A percentile compares a stretch with the other conserved stretches of the same genome.
These are phyloP conservation scores for Homalodisca vitripennis DNA, from an alignment of 1,140 invertebrate genomes.

Conservation along the genomic window DNA sequence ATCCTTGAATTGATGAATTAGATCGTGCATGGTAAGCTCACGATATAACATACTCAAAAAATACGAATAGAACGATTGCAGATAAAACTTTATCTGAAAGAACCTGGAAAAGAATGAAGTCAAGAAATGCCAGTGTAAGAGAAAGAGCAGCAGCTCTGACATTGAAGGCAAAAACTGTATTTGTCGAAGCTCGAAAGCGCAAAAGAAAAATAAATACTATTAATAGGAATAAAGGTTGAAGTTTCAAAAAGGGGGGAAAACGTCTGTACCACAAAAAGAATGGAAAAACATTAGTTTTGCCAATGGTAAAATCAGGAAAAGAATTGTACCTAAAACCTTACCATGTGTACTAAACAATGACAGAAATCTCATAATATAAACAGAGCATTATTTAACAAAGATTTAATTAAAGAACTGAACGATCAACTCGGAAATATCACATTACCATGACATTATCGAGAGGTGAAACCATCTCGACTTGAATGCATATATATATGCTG, in stretches of 20 bases:
- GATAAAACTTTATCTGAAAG: constrained; percentile 46
- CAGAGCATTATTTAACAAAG: constrained; percentile 24
- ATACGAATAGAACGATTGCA: constrained; percentile 46
- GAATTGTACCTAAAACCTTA: constrained; percentile 31
- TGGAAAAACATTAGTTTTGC: background rate
- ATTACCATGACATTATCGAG: constrained; percentile 35
- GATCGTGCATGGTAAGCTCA: constrained; percentile 51
- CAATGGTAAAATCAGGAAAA: constrained; percentile 28
- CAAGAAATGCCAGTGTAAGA: constrained; percentile 45
- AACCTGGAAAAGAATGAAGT: constrained; percentile 46
- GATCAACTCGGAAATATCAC: constrained; percentile 37
- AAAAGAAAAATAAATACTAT: constrained; percentile 27
- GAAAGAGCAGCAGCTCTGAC: constrained; percentile 45
- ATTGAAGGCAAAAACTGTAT: constrained; percentile 45
- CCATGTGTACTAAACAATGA: constrained; percentile 7
- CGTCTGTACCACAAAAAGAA: background rate
- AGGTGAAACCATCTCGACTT: constrained; percentile 35
- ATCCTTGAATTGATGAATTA: constrained; percentile 49
- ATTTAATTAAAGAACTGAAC: constrained; percentile 41
- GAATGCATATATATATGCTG: constrained; percentile 34
- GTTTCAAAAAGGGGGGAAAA: background rate
- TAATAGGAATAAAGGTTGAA: background rate
- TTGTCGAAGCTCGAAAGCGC: constrained; percentile 43
- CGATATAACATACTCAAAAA: constrained; percentile 49
- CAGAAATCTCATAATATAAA: constrained; percentile 19